phyloP scores from a whole-genome alignment of 2,797 vertebrate genomes.

The Manis pentadactyla region DNA sequence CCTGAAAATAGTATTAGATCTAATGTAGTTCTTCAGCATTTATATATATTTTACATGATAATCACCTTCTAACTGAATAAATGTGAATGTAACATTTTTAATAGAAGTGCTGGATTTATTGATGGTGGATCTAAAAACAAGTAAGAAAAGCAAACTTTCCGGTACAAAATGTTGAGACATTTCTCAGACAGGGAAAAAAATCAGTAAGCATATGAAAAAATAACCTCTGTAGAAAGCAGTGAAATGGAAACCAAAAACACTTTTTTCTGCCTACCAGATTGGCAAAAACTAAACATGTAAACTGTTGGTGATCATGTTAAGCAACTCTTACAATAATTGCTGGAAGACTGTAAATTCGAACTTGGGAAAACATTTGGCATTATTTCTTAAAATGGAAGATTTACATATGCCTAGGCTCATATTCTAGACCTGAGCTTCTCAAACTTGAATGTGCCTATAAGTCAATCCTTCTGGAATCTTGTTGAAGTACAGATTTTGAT shows the following conservation, averaged over 20 bases:
- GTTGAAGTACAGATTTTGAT: not conserved
- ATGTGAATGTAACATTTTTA: slow-evolving; percentile 12
- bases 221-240: not conserved
- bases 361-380: slow-evolving; percentile 24
- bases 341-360: not conserved
- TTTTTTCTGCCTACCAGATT: not conserved
- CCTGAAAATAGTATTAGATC: not conserved
- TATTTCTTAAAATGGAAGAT: not conserved
- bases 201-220: not conserved
- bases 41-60: not conserved
- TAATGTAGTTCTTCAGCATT: not conserved
- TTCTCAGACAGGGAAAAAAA: not conserved
- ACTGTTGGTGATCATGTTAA: not conserved
- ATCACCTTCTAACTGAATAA: not conserved
- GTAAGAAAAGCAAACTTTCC: not conserved
- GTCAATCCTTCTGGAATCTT: not conserved
- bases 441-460: not conserved
- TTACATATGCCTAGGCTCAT: not conserved
- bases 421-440: not conserved
- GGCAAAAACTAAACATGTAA: not conserved
- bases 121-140: slow-evolving; percentile 9
- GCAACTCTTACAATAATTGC: not conserved
- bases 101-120: slow-evolving; percentile 23
- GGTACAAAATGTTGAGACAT: not conserved
- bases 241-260: not conserved